A percentile compares a stretch with the other conserved stretches of the same genome.
phyloP scores from a whole-genome alignment of 2,113 vertebrate genomes.

The western clawed frog (Xenopus tropicalis) region UCB_Xtro_10.0 CM004447.2:85185001-85185500 shows the following conservation, averaged over 20 bases:
- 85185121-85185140: no score
- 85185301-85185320: conserved; percentile 67
- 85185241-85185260: not conserved
- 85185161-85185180: no score
- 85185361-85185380: conserved; percentile 34
- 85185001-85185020: no score
- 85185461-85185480: not conserved
- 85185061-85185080: no score
- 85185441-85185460: conserved; percentile 27
- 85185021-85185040: no score
- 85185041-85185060: no score
- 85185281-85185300: conserved; percentile 70
- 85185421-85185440: conserved; percentile 51
- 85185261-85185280: conserved; percentile 55
- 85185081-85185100: no score
- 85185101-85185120: no score
- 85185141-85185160: no score
- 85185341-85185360: conserved; percentile 73
- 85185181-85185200: no score
- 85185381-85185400: conserved; percentile 36
- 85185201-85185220: no score
- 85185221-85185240: no score
- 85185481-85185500: conserved; percentile 24
- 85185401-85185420: conserved; percentile 54
- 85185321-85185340: conserved; percentile 75